Evolutionary conservation across 2,888 invertebrate species (phyloP).

Genomic region (Druceiella hillmani): DNA sequence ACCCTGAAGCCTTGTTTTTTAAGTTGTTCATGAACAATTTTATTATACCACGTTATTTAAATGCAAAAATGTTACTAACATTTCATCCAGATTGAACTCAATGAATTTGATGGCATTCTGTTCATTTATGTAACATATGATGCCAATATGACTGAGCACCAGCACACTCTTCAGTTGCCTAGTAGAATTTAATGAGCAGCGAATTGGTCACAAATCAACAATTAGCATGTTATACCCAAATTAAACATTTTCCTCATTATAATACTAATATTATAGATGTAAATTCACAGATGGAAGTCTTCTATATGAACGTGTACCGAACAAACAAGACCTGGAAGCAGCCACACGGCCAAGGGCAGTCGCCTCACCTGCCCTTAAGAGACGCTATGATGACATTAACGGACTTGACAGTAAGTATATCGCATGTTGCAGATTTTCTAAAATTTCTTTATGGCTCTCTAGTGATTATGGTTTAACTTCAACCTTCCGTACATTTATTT

Average conservation of each 20-base stretch:
- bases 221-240: slow-evolving; percentile 3
- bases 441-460: background rate
- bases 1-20: too few species aligned
- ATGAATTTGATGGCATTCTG: too few species aligned
- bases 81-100: too few species aligned
- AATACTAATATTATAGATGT: slow-evolving; percentile 16
- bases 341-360: slow-evolving; percentile 33
- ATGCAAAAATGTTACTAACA: too few species aligned
- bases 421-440: background rate
- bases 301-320: slow-evolving; percentile 79
- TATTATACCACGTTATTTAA: too few species aligned
- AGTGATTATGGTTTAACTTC: background rate
- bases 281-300: slow-evolving; percentile 68
- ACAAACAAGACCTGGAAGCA: slow-evolving; percentile 68
- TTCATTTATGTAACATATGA: too few species aligned
- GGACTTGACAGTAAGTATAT: slow-evolving; percentile 76
- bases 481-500: background rate
- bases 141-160: background rate
- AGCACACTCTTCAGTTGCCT: background rate
- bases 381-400: slow-evolving; percentile 86
- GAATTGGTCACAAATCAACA: too few species aligned
- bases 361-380: slow-evolving; percentile 62
- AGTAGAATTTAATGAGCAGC: background rate
- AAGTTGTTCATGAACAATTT: too few species aligned
- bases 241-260: slow-evolving; percentile 5